phyloP scores from a whole-genome alignment of 2,888 invertebrate species.

The Ormyrus thymus region DNA sequence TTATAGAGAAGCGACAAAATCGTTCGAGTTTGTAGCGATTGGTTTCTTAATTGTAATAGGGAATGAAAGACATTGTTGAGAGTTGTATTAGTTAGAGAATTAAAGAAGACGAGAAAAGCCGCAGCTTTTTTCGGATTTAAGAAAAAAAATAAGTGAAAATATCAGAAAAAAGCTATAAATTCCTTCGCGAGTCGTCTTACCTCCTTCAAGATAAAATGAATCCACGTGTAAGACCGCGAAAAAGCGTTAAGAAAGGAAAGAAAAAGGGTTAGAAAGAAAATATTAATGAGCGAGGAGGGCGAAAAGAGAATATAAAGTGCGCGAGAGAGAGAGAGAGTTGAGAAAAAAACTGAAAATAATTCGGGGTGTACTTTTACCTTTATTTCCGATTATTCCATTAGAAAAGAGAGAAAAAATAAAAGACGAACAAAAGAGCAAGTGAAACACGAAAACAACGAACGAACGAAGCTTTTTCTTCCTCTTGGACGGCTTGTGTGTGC shows the following conservation, averaged over 20 bases:
- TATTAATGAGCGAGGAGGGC: conserved; percentile 46
- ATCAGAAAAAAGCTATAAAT: conserved; percentile 43
- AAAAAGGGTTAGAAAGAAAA: conserved; percentile 52
- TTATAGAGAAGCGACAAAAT: conserved; percentile 33
- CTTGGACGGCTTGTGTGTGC: conserved; percentile 45
- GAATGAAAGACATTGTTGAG: conserved; percentile 56
- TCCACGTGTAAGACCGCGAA: conserved; percentile 48
- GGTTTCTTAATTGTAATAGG: conserved; percentile 47
- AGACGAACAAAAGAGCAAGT: conserved; percentile 36
- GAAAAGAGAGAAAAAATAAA: conserved; percentile 46
- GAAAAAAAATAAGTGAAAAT: conserved; percentile 11
- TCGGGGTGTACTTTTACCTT: conserved; percentile 45
- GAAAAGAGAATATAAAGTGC: conserved; percentile 27
- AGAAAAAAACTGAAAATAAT: background rate
- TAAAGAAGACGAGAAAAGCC: conserved; percentile 35
- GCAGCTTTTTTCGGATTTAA: conserved; percentile 32
- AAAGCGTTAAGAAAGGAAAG: conserved; percentile 53
- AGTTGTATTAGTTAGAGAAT: conserved; percentile 57
- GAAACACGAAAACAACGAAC: conserved; percentile 55
- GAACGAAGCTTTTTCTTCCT: conserved; percentile 56
- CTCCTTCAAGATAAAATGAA: conserved; percentile 3
- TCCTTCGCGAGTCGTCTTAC: conserved; percentile 57
- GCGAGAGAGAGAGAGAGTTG: conserved; percentile 16
- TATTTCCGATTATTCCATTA: conserved; percentile 44
- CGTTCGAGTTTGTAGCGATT: conserved; percentile 48